phyloP scores from a whole-genome alignment of 2,888 invertebrate genomes.

The Watsonalla binaria region DNA sequence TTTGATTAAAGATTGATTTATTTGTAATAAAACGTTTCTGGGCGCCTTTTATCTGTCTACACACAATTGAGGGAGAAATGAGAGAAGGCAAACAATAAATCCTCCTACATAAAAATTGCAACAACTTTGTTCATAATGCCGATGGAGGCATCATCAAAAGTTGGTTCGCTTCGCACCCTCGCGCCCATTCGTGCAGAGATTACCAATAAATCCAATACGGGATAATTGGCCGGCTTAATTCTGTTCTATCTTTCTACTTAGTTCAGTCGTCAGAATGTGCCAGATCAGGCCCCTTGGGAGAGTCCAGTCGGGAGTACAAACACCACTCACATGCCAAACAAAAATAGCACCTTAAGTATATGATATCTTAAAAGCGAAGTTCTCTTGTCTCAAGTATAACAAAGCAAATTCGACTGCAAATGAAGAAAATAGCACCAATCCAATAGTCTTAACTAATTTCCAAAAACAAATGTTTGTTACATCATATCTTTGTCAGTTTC shows the following conservation, averaged over 20 bases:
- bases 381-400: constrained; percentile 35
- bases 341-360: constrained; percentile 47
- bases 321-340: constrained; percentile 49
- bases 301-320: constrained; percentile 66
- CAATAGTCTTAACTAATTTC: constrained; percentile 25
- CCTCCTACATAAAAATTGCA: constrained; percentile 77
- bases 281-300: constrained; percentile 75
- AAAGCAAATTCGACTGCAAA: constrained; percentile 47
- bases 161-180: constrained; percentile 77
- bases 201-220: constrained; percentile 80
- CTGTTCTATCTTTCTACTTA: constrained; percentile 79
- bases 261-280: constrained; percentile 79
- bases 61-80: constrained; percentile 66
- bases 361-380: constrained; percentile 46
- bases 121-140: constrained; percentile 77
- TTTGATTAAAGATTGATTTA: constrained; percentile 61
- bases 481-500: no score
- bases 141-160: constrained; percentile 77
- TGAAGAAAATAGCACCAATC: constrained; percentile 62
- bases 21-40: constrained; percentile 60
- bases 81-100: constrained; percentile 70
- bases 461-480: no score
- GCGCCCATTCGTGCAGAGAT: constrained; percentile 78
- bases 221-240: constrained; percentile 80
- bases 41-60: constrained; percentile 65